Evolutionary conservation across 2,113 vertebrate species (phyloP).

Genomic region (Hipposideros armiger): DNA sequence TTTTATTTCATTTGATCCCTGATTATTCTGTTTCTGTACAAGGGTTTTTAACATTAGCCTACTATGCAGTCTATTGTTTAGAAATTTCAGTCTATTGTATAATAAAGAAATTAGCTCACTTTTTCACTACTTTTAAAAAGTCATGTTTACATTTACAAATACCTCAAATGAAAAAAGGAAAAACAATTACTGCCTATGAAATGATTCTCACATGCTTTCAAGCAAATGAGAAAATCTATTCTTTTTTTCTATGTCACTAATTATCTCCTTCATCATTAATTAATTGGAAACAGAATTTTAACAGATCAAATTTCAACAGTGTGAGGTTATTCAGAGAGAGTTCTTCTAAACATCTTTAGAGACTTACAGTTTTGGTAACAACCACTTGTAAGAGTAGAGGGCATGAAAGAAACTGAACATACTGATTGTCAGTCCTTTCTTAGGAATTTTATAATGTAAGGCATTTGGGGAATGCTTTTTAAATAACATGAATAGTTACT

Average conservation of each 20-base stretch:
- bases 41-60: neutral
- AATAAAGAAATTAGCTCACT: conserved; percentile 12
- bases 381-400: neutral
- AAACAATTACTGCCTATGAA: neutral
- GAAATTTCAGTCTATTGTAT: neutral
- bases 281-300: neutral
- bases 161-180: neutral
- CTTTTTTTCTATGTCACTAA: neutral
- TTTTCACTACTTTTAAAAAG: neutral
- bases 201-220: neutral
- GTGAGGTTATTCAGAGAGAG: neutral
- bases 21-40: neutral
- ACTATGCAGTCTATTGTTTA: neutral
- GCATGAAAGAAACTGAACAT: neutral
- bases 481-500: neutral
- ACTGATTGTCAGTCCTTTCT: neutral
- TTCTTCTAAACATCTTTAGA: neutral
- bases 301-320: neutral
- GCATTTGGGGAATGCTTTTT: neutral
- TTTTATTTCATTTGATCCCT: conserved; percentile 29
- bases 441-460: neutral
- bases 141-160: neutral
- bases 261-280: neutral
- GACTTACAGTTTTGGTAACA: neutral
- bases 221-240: neutral